Base-by-base conservation (phyloP, 2,797 vertebrate species). In the Hyperoplus immaculatus region DNA sequence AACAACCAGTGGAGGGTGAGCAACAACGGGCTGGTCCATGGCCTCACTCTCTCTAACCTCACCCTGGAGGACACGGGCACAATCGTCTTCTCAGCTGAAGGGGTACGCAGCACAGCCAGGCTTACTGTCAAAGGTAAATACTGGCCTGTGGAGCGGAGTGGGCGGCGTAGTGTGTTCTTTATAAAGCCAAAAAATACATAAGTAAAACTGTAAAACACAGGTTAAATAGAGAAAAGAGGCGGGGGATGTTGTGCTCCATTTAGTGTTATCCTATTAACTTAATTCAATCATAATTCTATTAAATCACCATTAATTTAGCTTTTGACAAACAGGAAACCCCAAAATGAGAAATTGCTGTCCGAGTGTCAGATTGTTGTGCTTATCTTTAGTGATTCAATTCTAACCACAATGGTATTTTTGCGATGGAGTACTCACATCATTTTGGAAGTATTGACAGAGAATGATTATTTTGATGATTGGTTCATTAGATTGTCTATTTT, bases 21-120 rank as follows among this genome's bases (percentile, higher is more conserved):
- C 1, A 36, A 92, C 16, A 95, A 86, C 0, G 97, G 96, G 51
- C 94, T 42, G 0, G 41, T 93, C 4, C 97, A 99, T 70, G 75
- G 95, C 68, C 95, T 99, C 81, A 97, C 95, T 0, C 91, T 99
- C 79, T 96, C 95, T 18, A 92, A 93, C 77, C 95, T 99, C 76
- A 91, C 92, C 0, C 85, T 96, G 76, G 96, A 97, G n/a, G 97
- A 99, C 89, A 96, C 96, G 0, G 96, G 98, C 21, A 97, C 96
- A 0, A 73, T 99, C 60, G 91, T 93, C 69, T 99, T 99, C 93
- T 96, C 95, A 0, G 86, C 94, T 1, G 97, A 99, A 73, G 92
- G 92, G 0, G 91, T 97, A 58, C 95, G 97, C 70, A 96, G 95
- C 7, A 95, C 94, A 0, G 96, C 96, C 38, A 95, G 93, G 56